phyloP scores from a whole-genome alignment of 2,888 invertebrate species.

The Hartigia nigra region DNA sequence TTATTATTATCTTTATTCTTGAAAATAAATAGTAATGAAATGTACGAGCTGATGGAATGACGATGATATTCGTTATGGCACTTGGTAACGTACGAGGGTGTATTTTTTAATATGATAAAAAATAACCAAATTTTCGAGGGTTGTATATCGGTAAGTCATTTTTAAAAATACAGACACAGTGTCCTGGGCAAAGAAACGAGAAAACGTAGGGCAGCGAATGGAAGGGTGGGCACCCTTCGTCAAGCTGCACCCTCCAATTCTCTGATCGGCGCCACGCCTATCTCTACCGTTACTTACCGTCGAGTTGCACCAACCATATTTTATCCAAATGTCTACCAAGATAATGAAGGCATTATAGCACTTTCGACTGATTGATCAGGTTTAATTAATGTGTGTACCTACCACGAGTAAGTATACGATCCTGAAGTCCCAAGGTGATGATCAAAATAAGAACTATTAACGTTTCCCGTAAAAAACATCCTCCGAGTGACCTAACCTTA shows the following conservation, averaged over 20 bases:
- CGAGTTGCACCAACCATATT: conserved; percentile 40
- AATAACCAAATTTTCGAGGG: background rate
- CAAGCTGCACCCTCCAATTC: conserved; percentile 44
- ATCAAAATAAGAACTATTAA: background rate
- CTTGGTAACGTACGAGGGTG: background rate
- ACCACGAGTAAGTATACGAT: background rate
- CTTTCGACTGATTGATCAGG: conserved; percentile 35
- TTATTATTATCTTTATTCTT: background rate
- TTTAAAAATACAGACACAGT: background rate
- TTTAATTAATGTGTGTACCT: conserved; percentile 22
- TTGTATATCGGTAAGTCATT: background rate
- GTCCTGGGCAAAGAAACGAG: background rate
- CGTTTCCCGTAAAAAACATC: background rate
- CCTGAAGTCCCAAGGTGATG: background rate
- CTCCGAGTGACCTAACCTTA: background rate
- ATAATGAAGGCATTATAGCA: conserved; percentile 41
- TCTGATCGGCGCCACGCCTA: conserved; percentile 52
- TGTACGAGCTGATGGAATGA: background rate
- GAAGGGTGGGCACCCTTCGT: conserved; percentile 3
- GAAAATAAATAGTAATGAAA: background rate
- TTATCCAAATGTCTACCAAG: conserved; percentile 40
- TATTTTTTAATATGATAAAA: background rate
- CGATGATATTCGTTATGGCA: background rate
- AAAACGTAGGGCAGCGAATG: background rate
- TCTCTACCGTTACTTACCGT: conserved; percentile 39